Base-by-base conservation (phyloP, 2,113 vertebrate genomes). In the Echinops telfairi region DNA sequence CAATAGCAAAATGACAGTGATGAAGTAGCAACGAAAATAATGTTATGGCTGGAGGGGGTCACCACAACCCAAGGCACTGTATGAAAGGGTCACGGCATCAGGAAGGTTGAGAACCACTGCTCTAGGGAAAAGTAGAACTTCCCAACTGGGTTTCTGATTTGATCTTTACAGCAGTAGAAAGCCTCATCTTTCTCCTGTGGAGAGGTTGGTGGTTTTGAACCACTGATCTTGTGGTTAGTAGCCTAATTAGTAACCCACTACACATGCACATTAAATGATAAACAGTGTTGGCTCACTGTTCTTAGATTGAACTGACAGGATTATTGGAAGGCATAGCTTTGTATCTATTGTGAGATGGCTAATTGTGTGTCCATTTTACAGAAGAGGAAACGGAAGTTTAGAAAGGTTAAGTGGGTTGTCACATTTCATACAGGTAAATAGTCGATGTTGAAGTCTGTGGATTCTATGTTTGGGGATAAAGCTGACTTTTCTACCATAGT, bases 321-420 rank as follows among this genome's bases (percentile, higher is more conserved):
- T 43, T 43, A 66, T 43, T 43, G 71, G n/a, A 91, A 87, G 77
- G 53, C 73, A 22, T 11, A n/a, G 27, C 20, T 19, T 78, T 90
- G 6, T 78, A 8, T 73, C 27, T 73, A 31, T 79, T 82, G 58
- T 75, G 31, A 85, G 38, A 23, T 66, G 31, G 2, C 38, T 73
- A 66, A 60, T 78, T 75, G 36, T 57, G 43, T 22, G 8, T 5
- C 9, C n/a, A 82, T 85, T 93, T 91, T 94, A 38, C 29, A 84
- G n/a, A 79, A 80, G 81, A 92, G 25, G 71, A 93, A 92, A 92
- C 80, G 60, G 53, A 80, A 19, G 8, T 75, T 83, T 71, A 73
- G 60, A 83, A 9, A 78, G 66, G 33, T 77, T 68, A 80, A 27
- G 4, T 80, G 25, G 1, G 1, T 71, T 80, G 19, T 31, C 47